phyloP scores from a whole-genome alignment of 2,113 vertebrate species.

The Strix uralensis region DNA sequence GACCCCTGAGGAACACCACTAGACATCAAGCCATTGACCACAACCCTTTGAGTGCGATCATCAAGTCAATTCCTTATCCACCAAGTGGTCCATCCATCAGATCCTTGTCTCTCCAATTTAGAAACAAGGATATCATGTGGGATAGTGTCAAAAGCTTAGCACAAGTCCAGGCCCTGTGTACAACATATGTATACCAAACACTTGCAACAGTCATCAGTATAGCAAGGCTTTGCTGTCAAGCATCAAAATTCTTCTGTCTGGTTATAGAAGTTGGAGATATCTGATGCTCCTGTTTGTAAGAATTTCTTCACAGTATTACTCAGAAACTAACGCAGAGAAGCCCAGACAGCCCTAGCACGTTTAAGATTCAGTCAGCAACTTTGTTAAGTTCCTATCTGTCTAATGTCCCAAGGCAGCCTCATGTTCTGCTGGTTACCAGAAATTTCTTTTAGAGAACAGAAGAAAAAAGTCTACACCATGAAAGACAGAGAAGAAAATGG shows the following conservation, averaged over 20 bases:
- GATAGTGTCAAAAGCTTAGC: too few species aligned
- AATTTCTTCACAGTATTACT: not conserved
- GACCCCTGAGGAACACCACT: too few species aligned
- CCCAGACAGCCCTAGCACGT: not conserved
- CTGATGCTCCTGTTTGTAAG: not conserved
- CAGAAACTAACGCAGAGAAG: not conserved
- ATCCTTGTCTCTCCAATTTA: too few species aligned
- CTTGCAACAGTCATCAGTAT: not conserved
- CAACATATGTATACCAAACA: not conserved
- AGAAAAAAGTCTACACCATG: not conserved
- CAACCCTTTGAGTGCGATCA: too few species aligned
- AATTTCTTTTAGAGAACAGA: not conserved
- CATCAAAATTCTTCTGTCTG: not conserved
- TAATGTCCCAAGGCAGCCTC: not conserved
- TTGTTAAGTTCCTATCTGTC: not conserved
- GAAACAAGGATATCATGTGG: too few species aligned
- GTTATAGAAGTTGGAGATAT: not conserved
- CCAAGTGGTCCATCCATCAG: too few species aligned
- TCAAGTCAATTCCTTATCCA: too few species aligned
- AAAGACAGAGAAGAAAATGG: not conserved
- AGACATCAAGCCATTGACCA: too few species aligned
- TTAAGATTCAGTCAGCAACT: not conserved
- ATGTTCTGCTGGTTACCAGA: not conserved
- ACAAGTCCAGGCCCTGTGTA: not conserved
- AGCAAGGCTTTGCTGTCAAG: not conserved